These are phyloP conservation scores for Eristalis tenax DNA, from an alignment of 2,888 invertebrate genomes.

Conservation along the genomic window DNA sequence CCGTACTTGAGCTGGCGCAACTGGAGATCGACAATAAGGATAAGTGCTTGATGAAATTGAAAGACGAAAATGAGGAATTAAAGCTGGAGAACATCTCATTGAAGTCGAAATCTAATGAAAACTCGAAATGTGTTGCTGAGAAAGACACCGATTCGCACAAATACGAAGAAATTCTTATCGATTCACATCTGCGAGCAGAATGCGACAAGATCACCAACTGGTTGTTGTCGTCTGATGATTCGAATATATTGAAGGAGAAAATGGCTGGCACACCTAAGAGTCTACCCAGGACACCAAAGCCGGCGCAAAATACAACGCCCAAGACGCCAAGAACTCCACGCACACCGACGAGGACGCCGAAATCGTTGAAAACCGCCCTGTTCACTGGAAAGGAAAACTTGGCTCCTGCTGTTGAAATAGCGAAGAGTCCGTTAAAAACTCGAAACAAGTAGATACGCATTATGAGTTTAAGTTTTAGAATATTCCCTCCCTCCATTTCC, in stretches of 20 bases:
- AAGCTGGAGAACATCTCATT: slow-evolving; percentile 80
- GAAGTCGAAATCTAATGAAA: slow-evolving; percentile 78
- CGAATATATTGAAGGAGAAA: slow-evolving; percentile 74
- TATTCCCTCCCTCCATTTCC: not conserved
- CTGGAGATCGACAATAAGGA: slow-evolving; percentile 81
- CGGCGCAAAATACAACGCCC: slow-evolving; percentile 51
- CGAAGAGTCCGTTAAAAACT: slow-evolving; percentile 78
- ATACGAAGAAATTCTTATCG: slow-evolving; percentile 78
- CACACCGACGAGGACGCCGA: slow-evolving; percentile 76
- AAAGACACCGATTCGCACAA: slow-evolving; percentile 78
- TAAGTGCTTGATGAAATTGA: slow-evolving; percentile 77
- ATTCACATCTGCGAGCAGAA: slow-evolving; percentile 78
- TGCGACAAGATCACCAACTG: slow-evolving; percentile 80
- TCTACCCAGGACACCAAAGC: slow-evolving; percentile 74
- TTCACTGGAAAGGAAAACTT: slow-evolving; percentile 80
- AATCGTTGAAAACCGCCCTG: slow-evolving; percentile 79
- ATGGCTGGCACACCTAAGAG: slow-evolving; percentile 49
- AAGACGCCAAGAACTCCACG: slow-evolving; percentile 73
- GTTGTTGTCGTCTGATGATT: slow-evolving; percentile 77
- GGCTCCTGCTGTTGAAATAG: slow-evolving; percentile 77
- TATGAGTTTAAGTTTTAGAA: slow-evolving; percentile 8
- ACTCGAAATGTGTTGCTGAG: slow-evolving; percentile 72
- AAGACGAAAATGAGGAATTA: slow-evolving; percentile 80
- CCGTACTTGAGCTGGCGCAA: slow-evolving; percentile 80
- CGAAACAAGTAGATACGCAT: slow-evolving; percentile 75